phyloP scores from a whole-genome alignment of 2,797 vertebrate species.

The Sebastes aleutianus region DNA sequence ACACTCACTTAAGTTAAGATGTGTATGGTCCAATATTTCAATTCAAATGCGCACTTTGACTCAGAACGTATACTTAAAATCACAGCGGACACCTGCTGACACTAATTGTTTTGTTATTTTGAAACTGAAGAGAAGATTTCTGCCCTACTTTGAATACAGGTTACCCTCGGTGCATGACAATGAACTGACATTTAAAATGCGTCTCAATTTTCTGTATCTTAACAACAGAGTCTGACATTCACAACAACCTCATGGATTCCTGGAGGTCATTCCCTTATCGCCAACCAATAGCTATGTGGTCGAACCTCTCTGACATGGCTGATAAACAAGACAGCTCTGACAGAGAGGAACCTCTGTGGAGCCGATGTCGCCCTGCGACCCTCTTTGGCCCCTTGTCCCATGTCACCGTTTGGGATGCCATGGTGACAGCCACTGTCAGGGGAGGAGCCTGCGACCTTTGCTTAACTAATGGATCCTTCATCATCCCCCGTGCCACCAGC shows the following conservation, averaged over 20 bases:
- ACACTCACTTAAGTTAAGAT: neutral
- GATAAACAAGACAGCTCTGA: constrained; percentile 78
- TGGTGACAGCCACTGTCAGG: constrained; percentile 75
- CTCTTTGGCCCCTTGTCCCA: constrained; percentile 67
- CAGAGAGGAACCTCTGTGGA: constrained; percentile 38
- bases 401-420: constrained; percentile 60
- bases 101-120: neutral
- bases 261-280: constrained; percentile 17
- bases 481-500: constrained; percentile 70
- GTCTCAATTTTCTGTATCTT: constrained; percentile 80
- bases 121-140: neutral
- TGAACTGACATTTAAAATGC: constrained; percentile 52
- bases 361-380: constrained; percentile 67
- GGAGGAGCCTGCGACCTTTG: constrained; percentile 87
- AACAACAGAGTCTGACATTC: constrained; percentile 54
- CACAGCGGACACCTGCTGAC: neutral
- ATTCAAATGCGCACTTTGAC: neutral
- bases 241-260: neutral
- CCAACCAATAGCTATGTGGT: constrained; percentile 70
- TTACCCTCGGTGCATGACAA: constrained; percentile 1
- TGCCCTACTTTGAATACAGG: neutral
- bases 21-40: neutral
- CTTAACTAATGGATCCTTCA: constrained; percentile 85
- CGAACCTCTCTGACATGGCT: constrained; percentile 76
- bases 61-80: neutral